Conservation (phyloP, 2,888 invertebrate species). For the Clunio marinus region DNA sequence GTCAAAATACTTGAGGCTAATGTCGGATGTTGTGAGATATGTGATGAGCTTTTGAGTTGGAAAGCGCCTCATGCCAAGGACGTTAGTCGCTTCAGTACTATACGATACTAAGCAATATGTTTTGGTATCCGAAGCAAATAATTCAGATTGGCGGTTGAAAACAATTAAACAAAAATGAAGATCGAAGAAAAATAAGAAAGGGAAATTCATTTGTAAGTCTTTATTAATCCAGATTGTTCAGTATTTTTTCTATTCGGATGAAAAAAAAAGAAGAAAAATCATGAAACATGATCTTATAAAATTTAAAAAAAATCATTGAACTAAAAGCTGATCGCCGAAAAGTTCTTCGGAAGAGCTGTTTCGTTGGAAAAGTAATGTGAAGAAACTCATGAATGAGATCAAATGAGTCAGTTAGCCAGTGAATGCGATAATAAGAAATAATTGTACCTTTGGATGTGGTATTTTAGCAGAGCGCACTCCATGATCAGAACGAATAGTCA, state of each 20-base stretch:
- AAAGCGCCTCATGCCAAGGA: not conserved
- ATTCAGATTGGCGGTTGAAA: too few species aligned
- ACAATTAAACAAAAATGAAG: not conserved
- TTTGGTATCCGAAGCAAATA: not conserved
- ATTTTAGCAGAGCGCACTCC: slow-evolving; percentile 15
- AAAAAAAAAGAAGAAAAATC: not conserved
- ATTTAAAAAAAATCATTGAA: not conserved
- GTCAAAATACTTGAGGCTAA: too few species aligned
- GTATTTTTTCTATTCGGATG: slow-evolving; percentile 16
- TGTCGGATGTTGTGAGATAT: slow-evolving; percentile 6
- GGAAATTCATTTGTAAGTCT: not conserved
- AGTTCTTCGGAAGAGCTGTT: slow-evolving; percentile 11
- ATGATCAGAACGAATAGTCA: not conserved
- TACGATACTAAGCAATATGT: not conserved
- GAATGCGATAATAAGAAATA: slow-evolving; percentile 34
- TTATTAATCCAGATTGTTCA: slow-evolving; percentile 3
- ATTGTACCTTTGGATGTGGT: slow-evolving; percentile 36
- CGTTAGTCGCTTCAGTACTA: not conserved
- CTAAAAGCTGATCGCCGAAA: not conserved
- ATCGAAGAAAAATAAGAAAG: not conserved
- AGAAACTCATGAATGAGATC: not conserved
- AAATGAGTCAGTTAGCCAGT: slow-evolving; percentile 17
- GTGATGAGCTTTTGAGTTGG: not conserved
- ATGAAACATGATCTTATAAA: too few species aligned
- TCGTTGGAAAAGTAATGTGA: not conserved